These are phyloP conservation scores for Philonicus albiceps DNA, from an alignment of 2,888 invertebrate species.

Conservation along the genomic window DNA sequence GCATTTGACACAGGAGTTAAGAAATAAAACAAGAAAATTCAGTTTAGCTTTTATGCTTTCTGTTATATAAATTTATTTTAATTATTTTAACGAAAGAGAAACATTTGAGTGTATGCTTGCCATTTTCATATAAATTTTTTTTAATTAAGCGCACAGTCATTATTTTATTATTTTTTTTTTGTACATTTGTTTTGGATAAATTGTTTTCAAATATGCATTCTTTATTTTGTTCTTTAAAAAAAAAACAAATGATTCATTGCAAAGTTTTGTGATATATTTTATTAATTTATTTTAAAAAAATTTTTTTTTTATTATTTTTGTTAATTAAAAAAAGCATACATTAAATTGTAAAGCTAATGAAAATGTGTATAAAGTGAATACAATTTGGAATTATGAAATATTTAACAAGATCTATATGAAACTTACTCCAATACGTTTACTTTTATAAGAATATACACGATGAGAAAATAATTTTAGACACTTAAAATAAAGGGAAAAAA, in stretches of 20 bases:
- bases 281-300: conserved; percentile 17
- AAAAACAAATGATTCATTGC: conserved; percentile 1
- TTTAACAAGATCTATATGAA: conserved; percentile 9
- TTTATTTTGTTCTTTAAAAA: neutral
- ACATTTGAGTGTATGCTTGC: conserved; percentile 6
- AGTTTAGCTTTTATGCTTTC: neutral
- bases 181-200: too few relatives aligned
- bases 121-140: neutral
- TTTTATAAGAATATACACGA: conserved; percentile 41
- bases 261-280: conserved; percentile 29
- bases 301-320: neutral
- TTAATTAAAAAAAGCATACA: neutral
- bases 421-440: conserved; percentile 15
- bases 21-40: neutral
- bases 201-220: neutral
- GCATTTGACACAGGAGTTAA: neutral
- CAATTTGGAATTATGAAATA: conserved; percentile 25
- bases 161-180: conserved; percentile 1
- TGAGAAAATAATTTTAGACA: conserved; percentile 6
- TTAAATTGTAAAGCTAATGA: conserved; percentile 11
- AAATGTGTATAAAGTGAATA: neutral
- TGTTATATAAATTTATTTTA: neutral
- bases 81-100: neutral
- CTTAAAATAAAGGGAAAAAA: conserved; percentile 2
- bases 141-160: conserved; percentile 9